These are phyloP conservation scores for Melanotaenia pygmaea DNA, from an alignment of 2,797 vertebrate species.

Conservation along the genomic window DNA sequence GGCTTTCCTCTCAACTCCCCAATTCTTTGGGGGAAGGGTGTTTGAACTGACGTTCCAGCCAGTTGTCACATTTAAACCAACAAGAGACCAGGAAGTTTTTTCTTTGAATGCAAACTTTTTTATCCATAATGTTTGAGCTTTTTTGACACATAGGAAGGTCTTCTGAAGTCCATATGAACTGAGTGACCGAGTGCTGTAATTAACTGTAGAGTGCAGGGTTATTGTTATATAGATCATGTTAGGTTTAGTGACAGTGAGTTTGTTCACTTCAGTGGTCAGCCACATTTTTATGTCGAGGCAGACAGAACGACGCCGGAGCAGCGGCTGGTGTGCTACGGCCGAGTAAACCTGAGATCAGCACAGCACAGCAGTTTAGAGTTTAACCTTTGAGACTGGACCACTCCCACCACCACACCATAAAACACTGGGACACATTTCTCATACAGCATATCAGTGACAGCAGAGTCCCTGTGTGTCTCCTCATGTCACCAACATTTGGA, in stretches of 20 bases:
- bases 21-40: conserved; percentile 41
- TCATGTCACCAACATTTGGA: not conserved
- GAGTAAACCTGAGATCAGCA: conserved; percentile 67
- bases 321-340: conserved; percentile 45
- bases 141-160: conserved; percentile 35
- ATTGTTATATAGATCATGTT: conserved; percentile 72
- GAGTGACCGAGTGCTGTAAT: conserved; percentile 58
- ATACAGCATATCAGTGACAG: not conserved
- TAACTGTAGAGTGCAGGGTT: conserved; percentile 48
- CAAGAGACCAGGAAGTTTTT: conserved; percentile 56
- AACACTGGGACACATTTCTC: conserved; percentile 3
- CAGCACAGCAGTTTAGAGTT: conserved; percentile 61
- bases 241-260: conserved; percentile 67
- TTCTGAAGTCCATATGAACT: conserved; percentile 27
- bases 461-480: not conserved
- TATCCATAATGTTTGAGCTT: not conserved
- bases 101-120: conserved; percentile 36
- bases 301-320: conserved; percentile 58
- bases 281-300: conserved; percentile 70
- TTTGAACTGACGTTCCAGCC: conserved; percentile 61
- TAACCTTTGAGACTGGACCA: conserved; percentile 59
- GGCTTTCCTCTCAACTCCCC: conserved; percentile 51
- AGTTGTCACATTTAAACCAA: conserved; percentile 54
- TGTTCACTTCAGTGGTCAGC: conserved; percentile 77
- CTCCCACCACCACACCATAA: conserved; percentile 25